Base-by-base conservation (phyloP, 1,140 invertebrate species). In the Panagrolaimus sp. region DNA sequence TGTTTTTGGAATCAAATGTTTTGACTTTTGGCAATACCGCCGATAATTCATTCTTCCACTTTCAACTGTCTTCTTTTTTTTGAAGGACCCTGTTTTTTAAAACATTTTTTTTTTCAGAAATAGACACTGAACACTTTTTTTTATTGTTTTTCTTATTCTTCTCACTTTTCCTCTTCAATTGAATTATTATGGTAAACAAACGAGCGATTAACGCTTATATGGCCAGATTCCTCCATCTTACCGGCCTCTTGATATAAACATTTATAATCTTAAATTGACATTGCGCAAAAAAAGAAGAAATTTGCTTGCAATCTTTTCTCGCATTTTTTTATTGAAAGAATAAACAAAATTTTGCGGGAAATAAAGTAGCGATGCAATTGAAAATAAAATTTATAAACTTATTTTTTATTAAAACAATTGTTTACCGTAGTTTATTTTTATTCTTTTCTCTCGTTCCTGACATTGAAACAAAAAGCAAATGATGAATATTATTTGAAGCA, bases 171-270 rank as follows among this genome's bases (percentile, higher is more conserved):
- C 31, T 38, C 7, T 38, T 38, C 31, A 38, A 38, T 38, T 38
- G 31, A 38, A 38, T 27, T 20, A 57, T 57, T 57, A 27, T 27
- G 51, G 51, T 57, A 57, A 57, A 57, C 51, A 57, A 57, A 57
- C 27, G 51, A 25, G 20, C 27, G 51, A 20, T 20, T 20, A 25
- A 27, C 27, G 51, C 20, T 20, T 27, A 20, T 57, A 57, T 57
- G 51, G 9, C 20, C 27, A 57, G 27, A 57, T 57, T 57, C 51
- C 51, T 25, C 20, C 27, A 57, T 25, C 20, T 20, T 20, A 57
- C 9, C 51, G 51, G 14, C 9, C 51, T 25, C 27, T 57, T 57
- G 51, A 57, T 57, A 57, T 57, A 57, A 57, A 57, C 51, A 57
- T 57, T 57, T 25, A 57, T 20, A 57, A 57, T 25, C 20, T 57